Evolutionary conservation across 2,113 vertebrate genomes (phyloP), one percentile per base, ranked within the genome.

Genomic region (Sturnus vulgaris): DNA sequence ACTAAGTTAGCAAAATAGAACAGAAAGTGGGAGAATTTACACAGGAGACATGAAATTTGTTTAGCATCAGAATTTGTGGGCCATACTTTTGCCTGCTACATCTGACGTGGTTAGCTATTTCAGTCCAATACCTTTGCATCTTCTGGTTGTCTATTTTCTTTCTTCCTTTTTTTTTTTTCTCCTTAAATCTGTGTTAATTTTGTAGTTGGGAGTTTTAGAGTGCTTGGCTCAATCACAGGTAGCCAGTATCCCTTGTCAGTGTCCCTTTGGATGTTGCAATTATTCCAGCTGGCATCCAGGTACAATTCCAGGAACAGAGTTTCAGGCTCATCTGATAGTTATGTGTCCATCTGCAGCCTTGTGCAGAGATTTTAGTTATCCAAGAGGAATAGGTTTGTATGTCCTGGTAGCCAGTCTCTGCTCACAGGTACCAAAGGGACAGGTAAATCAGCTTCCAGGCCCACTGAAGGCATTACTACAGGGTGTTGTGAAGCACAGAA

Each of bases 1-100:
- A 88, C 55, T 87, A 79, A 92, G n/a, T 88, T 88, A 92, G 70
- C 30, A 72, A 94, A 96, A 85, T 59, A 65, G 73, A 92, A 68
- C 31, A 91, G 49, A 84, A 94, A 80, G 55, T 80, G 53, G 53
- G 46, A 85, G 73, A 91, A 82, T 42, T 85, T 79, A 76, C 10
- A 49, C 5, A 20, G 42, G 64, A 90, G 72, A 35, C 23, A 35
- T 65, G 24, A 84, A 68, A 55, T 79, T 30, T 84, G 25, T 66
- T 75, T 89, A 69, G 66, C 50, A 61, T 66, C 53, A 66, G 64
- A 85, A 89, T 92, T 47, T 72, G n/a, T 70, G n/a, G 40, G 20
- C 20, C 44, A 2, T 93, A 31, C 31, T 86, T 93, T 94, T 75
- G 35, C 37, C 52, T 89, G 49, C 40, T 86, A 3, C 40, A 84